A percentile compares a stretch with the other conserved stretches of the same genome.
Evolutionary conservation across 2,113 vertebrate species (phyloP).

Genomic region (Anguilla japonica): DNA sequence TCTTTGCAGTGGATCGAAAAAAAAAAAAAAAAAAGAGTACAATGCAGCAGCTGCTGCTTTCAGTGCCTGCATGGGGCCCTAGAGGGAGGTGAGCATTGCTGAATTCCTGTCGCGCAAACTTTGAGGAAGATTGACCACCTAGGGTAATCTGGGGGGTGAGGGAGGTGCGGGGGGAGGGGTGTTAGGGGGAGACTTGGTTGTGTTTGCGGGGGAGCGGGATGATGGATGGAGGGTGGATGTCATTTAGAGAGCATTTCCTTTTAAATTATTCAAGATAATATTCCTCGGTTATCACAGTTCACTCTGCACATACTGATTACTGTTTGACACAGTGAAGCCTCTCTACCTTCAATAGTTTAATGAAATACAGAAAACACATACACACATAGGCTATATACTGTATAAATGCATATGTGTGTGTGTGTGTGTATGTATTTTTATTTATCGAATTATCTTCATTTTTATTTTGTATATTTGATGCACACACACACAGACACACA

Average conservation of each 20-base stretch:
- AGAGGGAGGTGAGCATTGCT: not conserved
- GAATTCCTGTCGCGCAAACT: not conserved
- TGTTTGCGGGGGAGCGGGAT: no score
- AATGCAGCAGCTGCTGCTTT: not conserved
- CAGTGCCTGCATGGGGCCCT: not conserved
- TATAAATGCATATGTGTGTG: no score
- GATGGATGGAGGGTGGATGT: not conserved
- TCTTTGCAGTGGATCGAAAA: not conserved
- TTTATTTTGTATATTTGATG: no score
- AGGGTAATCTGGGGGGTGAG: no score
- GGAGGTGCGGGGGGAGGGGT: no score
- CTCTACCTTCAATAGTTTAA: no score
- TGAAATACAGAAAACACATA: no score
- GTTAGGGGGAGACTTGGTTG: not conserved
- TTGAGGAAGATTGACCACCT: not conserved
- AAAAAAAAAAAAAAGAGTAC: not conserved
- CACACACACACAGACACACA: no score
- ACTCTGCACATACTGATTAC: not conserved
- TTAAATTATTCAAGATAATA: slow-evolving; percentile 5
- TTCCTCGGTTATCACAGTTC: not conserved
- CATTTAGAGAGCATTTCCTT: not conserved
- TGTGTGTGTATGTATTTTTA: no score
- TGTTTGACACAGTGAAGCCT: not conserved
- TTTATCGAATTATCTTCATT: no score
- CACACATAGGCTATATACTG: no score